Conservation (phyloP, 2,113 vertebrate genomes). For the Gobiocypris rarus region DNA sequence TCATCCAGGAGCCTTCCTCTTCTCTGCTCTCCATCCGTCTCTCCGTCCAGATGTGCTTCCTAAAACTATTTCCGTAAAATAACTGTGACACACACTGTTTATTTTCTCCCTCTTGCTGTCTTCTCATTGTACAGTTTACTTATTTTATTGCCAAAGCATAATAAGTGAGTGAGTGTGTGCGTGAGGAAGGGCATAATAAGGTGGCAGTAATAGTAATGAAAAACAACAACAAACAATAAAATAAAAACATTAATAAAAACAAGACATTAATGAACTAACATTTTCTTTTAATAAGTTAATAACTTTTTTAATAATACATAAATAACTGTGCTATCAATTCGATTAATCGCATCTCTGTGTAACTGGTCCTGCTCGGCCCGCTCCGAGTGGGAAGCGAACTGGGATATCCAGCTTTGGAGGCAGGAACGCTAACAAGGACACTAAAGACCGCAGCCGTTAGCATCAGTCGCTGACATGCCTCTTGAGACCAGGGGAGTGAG, state of each 20-base stretch:
- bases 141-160: not conserved
- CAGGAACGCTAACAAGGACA: too few species aligned
- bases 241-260: not conserved
- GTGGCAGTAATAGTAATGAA: not conserved
- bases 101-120: not conserved
- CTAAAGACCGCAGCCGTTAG: too few species aligned
- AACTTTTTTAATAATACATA: too few species aligned
- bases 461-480: too few species aligned
- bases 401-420: too few species aligned
- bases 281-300: not conserved
- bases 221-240: not conserved
- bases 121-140: not conserved
- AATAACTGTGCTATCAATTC: too few species aligned
- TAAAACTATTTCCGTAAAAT: conserved; percentile 70
- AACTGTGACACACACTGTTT: not conserved
- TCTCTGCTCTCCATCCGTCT: conserved; percentile 56
- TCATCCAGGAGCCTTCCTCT: conserved; percentile 66
- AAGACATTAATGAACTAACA: not conserved
- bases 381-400: too few species aligned
- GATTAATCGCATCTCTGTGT: too few species aligned
- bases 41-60: conserved; percentile 75
- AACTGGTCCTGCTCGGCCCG: too few species aligned
- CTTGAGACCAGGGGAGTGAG: too few species aligned
- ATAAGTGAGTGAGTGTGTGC: too few species aligned
- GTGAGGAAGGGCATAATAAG: too few species aligned